Conservation (phyloP, 2,113 vertebrate species). For the Microcebus ravelobensis region DNA sequence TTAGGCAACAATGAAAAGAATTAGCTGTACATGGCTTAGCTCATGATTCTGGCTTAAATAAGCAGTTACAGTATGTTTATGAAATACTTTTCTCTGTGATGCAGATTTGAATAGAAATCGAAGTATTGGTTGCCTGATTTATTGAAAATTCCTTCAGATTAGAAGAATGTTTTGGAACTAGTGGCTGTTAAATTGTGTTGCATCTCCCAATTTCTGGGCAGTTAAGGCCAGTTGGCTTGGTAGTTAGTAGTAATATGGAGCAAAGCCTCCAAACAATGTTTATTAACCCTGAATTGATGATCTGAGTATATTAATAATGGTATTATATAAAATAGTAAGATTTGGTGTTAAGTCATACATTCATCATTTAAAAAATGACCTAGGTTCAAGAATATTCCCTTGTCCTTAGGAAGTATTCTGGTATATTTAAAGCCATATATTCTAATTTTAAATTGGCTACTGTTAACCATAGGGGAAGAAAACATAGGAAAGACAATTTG, state of each 20-base stretch:
- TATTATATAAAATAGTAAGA: not conserved
- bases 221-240: not conserved
- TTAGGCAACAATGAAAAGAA: not conserved
- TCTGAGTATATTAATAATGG: not conserved
- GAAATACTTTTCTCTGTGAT: not conserved
- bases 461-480: not conserved
- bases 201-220: not conserved
- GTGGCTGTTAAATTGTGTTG: not conserved
- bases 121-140: not conserved
- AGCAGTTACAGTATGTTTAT: not conserved
- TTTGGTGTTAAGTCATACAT: not conserved
- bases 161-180: not conserved
- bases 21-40: not conserved
- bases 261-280: not conserved
- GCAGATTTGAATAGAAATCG: not conserved
- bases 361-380: not conserved
- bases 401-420: not conserved
- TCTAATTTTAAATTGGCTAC: constrained; percentile 3
- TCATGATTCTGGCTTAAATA: not conserved
- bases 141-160: not conserved
- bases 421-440: not conserved
- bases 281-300: not conserved
- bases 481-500: not conserved
- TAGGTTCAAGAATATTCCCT: not conserved
- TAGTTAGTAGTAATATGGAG: not conserved